Percentiles rank a stretch among this genome's conserved stretches.
Evolutionary conservation across 2,113 vertebrate genomes (phyloP).

Genomic region (Nesoenas mayeri): DNA sequence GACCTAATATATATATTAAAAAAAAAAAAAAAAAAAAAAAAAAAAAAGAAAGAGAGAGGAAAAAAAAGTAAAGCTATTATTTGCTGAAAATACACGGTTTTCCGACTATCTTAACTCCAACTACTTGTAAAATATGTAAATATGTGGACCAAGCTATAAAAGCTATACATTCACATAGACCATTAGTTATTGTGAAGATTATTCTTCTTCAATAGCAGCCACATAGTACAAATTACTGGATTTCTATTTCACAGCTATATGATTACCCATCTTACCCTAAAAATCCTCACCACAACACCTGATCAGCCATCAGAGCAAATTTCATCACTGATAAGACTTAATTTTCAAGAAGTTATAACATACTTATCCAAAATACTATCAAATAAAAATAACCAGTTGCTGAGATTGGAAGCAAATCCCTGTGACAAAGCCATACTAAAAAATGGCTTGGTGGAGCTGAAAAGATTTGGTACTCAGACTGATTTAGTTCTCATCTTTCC

Average conservation of each 20-base stretch:
- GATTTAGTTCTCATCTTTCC: neutral
- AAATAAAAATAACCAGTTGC: neutral
- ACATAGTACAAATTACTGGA: neutral
- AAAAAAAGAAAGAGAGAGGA: neutral
- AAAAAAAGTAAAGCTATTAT: neutral
- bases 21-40: neutral
- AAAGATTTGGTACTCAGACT: neutral
- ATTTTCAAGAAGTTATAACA: constrained; percentile 1
- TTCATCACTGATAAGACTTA: neutral
- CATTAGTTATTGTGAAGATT: constrained; percentile 5
- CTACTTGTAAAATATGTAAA: neutral
- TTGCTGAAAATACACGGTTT: neutral
- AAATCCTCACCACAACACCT: neutral
- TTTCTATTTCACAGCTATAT: constrained; percentile 15
- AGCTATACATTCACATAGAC: neutral
- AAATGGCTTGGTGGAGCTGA: neutral
- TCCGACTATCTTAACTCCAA: neutral
- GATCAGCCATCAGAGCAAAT: neutral
- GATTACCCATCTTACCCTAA: neutral
- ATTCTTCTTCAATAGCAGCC: neutral
- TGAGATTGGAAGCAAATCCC: neutral
- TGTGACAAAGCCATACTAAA: neutral
- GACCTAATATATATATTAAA: neutral
- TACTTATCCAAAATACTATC: constrained; percentile 6
- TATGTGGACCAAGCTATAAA: neutral